Percentiles rank a stretch among this genome's conserved stretches.
phyloP scores from a whole-genome alignment of 2,797 vertebrate genomes.

The Scolopax rusticola region DNA sequence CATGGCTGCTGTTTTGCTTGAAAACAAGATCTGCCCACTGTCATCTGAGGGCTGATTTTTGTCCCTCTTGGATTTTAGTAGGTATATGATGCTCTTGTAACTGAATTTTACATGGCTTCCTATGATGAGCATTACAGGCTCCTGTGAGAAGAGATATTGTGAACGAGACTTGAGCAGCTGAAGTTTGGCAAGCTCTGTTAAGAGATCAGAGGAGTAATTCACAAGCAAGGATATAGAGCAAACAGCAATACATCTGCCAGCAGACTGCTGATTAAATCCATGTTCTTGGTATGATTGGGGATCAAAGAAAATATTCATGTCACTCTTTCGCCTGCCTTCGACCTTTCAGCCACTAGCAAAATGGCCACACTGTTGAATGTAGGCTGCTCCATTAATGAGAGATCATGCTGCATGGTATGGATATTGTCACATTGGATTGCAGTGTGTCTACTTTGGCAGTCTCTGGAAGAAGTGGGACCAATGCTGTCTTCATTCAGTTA shows the following conservation, averaged over 20 bases:
- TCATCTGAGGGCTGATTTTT: neutral
- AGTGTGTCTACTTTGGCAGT: neutral
- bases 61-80: conserved; percentile 19
- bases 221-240: conserved; percentile 36
- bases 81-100: conserved; percentile 1
- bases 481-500: neutral
- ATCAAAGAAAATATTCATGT: conserved; percentile 4
- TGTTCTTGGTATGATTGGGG: neutral
- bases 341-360: neutral
- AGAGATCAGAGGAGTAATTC: conserved; percentile 50
- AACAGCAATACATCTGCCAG: conserved; percentile 52
- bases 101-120: conserved; percentile 41
- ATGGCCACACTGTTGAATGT: neutral
- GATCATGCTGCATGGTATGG: neutral
- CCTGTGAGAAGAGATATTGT: neutral
- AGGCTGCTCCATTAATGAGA: neutral
- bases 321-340: neutral
- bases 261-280: conserved; percentile 37
- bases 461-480: neutral
- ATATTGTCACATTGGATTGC: neutral
- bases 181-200: conserved; percentile 36
- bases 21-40: conserved; percentile 3
- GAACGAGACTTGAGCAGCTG: conserved; percentile 15
- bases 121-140: conserved; percentile 15
- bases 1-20: conserved; percentile 22